Base-by-base conservation (phyloP, 2,797 vertebrate genomes). In the Argya squamiceps region DNA sequence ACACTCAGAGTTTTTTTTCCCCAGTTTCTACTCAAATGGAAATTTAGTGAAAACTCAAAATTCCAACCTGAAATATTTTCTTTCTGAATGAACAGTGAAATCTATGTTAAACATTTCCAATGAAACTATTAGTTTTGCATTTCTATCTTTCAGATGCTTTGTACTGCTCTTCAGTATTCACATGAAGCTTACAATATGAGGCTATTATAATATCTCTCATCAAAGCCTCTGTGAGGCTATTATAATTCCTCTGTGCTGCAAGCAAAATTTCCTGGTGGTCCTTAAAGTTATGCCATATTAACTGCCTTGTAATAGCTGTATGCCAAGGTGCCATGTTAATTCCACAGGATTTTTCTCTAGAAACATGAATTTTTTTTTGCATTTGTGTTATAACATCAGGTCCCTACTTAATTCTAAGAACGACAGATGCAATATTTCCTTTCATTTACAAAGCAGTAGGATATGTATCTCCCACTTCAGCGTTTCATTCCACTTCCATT, bases 211-310 rank as follows among this genome's bases (percentile, higher is more conserved):
- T 43, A 74, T 53, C 93, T 77, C 23, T 56, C 89, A 89, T 92
- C 81, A 93, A 91, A 85, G 52, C n/a, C n/a, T n/a, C n/a, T n/a
- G n/a, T 60, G 36, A 68, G 49, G 43, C 64, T 75, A 36, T 91
- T 88, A 50, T 46, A 91, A 86, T 83, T 92, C 71, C 36, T 88
- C 59, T 71, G 26, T 86, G 89, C 94, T 96, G 79, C 92, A 88
- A 85, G 94, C 79, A 59, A 82, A 2, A 89, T 87, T 89, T 93
- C 86, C 76, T 95, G 73, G 82, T 95, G 75, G 65, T 86, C 94
- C 53, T 84, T 80, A 84, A 92, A 92, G 84, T 93, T 47, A 87
- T 76, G 39, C 81, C 11, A 6, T 22, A 68, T 89, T 88, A 95
- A 85, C 41, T 65, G 62, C 68, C 32, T 78, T 86, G 65, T 68